phyloP scores from a whole-genome alignment of 2,888 invertebrate species.

The Cordylochernes scorpioides region DNA sequence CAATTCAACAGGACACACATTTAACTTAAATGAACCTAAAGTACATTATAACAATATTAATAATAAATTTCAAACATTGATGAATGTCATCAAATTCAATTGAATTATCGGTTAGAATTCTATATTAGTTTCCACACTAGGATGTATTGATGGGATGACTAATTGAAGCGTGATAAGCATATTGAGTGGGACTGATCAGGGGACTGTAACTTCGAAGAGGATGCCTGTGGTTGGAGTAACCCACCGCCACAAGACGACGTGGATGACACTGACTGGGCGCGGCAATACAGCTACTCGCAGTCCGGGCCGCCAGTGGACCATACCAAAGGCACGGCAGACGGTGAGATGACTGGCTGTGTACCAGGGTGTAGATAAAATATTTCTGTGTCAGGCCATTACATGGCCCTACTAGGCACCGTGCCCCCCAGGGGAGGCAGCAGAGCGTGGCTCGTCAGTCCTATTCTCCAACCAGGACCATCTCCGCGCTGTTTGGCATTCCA shows the following conservation, averaged over 20 bases:
- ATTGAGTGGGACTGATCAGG: conserved; percentile 21
- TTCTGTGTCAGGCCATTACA: conserved; percentile 5
- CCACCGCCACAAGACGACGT: conserved; percentile 15
- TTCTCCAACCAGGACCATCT: conserved; percentile 10
- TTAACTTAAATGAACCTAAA: too few relatives aligned
- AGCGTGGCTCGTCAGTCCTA: conserved; percentile 22
- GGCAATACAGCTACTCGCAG: conserved; percentile 14
- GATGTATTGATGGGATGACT: too few relatives aligned
- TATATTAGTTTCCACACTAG: too few relatives aligned
- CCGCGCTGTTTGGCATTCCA: conserved; percentile 25
- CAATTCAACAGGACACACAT: too few relatives aligned
- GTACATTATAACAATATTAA: too few relatives aligned
- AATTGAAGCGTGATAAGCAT: too few relatives aligned
- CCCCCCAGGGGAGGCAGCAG: conserved; percentile 6
- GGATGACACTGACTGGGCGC: conserved; percentile 16
- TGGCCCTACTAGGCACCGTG: conserved; percentile 5
- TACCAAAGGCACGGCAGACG: conserved; percentile 10
- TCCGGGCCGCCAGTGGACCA: conserved; percentile 14
- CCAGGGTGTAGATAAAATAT: neutral
- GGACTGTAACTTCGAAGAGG: conserved; percentile 31
- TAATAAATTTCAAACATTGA: too few relatives aligned
- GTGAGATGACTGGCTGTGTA: neutral
- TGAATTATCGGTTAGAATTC: too few relatives aligned
- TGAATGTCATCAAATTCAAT: too few relatives aligned
- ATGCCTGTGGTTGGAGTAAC: conserved; percentile 30